Conservation (phyloP, 2,888 invertebrate species). For the Anaspis maculata region DNA sequence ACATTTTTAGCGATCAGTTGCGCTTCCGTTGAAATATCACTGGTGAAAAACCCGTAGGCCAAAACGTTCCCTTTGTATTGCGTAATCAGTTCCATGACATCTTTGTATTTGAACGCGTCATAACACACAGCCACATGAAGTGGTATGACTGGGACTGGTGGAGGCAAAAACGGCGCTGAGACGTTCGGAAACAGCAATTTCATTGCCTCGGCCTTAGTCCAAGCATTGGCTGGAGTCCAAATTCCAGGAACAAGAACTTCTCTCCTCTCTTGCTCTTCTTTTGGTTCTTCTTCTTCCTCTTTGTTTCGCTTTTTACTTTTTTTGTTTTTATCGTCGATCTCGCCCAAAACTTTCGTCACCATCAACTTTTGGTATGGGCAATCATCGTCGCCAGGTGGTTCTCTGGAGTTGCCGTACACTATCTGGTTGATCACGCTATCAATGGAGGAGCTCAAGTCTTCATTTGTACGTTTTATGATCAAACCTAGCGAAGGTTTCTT, state of each 20-base stretch:
- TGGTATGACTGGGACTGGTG: constrained; percentile 51
- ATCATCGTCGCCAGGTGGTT: constrained; percentile 31
- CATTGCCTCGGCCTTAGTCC: constrained; percentile 37
- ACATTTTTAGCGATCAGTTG: constrained; percentile 55
- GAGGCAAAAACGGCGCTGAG: constrained; percentile 49
- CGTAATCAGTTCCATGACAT: constrained; percentile 48
- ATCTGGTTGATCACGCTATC: constrained; percentile 33
- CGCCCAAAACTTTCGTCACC: constrained; percentile 11
- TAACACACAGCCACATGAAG: constrained; percentile 61
- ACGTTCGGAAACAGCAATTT: constrained; percentile 42
- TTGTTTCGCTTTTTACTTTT: too few species aligned
- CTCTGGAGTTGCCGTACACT: constrained; percentile 32
- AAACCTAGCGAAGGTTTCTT: constrained; percentile 23
- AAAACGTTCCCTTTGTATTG: constrained; percentile 49
- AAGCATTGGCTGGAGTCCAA: constrained; percentile 41
- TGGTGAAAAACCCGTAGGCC: constrained; percentile 62
- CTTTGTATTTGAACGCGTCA: constrained; percentile 59
- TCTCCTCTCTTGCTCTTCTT: background rate
- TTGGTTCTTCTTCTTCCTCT: too few species aligned
- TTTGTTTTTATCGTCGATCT: too few species aligned
- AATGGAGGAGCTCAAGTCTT: constrained; percentile 25
- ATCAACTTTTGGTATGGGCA: constrained; percentile 24
- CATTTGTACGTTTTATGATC: constrained; percentile 25
- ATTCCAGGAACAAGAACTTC: constrained; percentile 27
- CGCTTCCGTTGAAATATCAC: constrained; percentile 50